Conservation (phyloP, 2,797 vertebrate species). For the Graptemys geographica region DNA sequence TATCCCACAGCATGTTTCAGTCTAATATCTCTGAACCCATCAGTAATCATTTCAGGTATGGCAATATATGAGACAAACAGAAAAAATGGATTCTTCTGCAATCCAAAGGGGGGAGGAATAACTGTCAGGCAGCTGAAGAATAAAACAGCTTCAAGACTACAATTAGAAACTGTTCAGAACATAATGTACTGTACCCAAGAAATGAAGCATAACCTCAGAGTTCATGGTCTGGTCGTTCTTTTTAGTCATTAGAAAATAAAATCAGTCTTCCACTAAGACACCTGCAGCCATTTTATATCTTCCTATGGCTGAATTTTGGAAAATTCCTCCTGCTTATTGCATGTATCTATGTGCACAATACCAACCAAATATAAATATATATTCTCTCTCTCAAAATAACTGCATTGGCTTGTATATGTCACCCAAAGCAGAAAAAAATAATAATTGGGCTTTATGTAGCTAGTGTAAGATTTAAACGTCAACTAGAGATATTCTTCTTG, state of each 20-base stretch:
- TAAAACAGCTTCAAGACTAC: constrained; percentile 53
- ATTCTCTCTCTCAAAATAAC: background rate
- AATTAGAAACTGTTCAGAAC: constrained; percentile 78
- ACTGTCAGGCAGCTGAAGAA: constrained; percentile 50
- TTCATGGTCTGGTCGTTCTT: constrained; percentile 79
- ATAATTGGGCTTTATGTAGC: background rate
- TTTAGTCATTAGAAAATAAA: constrained; percentile 77
- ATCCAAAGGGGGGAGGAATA: background rate
- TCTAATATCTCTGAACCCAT: constrained; percentile 1
- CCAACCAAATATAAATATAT: background rate
- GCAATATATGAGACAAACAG: constrained; percentile 1
- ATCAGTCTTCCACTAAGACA: constrained; percentile 75
- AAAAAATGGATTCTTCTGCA: constrained; percentile 41
- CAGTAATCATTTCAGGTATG: constrained; percentile 22
- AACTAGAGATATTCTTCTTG: background rate
- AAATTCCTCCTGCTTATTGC: constrained; percentile 31
- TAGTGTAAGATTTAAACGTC: background rate
- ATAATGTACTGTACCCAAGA: constrained; percentile 65
- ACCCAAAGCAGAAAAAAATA: constrained; percentile 3
- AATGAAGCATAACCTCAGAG: constrained; percentile 69
- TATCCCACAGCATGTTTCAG: background rate
- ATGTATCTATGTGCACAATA: background rate
- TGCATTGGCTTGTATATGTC: background rate
- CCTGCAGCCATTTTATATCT: constrained; percentile 76
- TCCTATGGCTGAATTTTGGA: constrained; percentile 52